Conservation (phyloP, 2,113 vertebrate species). For the Numida meleagris region DNA sequence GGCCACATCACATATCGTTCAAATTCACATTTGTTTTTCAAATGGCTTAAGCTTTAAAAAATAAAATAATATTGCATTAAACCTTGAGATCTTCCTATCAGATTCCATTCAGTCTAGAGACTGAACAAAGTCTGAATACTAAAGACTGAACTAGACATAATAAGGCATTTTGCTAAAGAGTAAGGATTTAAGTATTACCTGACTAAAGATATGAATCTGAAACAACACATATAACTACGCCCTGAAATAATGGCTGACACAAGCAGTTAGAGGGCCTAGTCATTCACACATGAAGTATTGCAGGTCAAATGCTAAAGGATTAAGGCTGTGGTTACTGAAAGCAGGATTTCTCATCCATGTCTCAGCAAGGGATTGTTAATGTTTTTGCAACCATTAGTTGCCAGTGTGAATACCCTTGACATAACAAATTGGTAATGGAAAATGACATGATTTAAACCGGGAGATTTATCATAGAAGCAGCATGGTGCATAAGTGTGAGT, state of each 20-base stretch:
- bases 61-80: background rate
- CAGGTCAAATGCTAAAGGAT: background rate
- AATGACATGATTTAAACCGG: background rate
- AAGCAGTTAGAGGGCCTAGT: background rate
- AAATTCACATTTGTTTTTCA: background rate
- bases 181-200: background rate
- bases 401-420: background rate
- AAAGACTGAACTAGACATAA: background rate
- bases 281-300: background rate
- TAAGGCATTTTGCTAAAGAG: background rate
- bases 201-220: background rate
- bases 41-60: background rate
- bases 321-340: background rate
- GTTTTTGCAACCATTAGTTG: background rate
- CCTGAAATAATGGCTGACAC: background rate
- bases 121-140: background rate
- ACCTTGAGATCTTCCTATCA: background rate
- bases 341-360: background rate
- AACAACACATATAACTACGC: background rate
- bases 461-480: background rate
- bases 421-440: background rate
- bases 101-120: background rate
- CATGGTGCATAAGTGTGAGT: fast-evolving
- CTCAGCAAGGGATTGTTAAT: background rate
- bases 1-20: background rate